Percentiles rank a stretch among this genome's conserved stretches.
These are phyloP conservation scores for Schrankia costaestrigalis DNA, from an alignment of 2,888 invertebrate species.

Conservation along the genomic window DNA sequence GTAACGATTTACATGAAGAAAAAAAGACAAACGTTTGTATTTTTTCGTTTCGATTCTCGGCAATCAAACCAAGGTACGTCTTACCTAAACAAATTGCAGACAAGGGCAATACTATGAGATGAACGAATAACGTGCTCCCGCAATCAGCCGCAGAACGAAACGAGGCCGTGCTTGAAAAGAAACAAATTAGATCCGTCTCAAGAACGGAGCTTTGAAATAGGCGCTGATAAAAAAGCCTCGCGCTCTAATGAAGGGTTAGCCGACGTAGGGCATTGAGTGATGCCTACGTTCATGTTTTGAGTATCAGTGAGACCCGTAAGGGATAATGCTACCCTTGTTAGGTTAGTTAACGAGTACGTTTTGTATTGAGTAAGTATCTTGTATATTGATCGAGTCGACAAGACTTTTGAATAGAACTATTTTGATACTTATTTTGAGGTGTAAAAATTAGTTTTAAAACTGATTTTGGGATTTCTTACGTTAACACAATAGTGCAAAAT, in stretches of 20 bases:
- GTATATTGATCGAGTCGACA: too few relatives aligned
- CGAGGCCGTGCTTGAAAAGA: slow-evolving; percentile 68
- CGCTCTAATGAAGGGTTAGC: slow-evolving; percentile 68
- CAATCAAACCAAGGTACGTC: slow-evolving; percentile 39
- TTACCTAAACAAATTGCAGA: slow-evolving; percentile 58
- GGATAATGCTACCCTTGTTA: too few relatives aligned
- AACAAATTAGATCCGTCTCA: slow-evolving; percentile 76
- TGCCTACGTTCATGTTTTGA: slow-evolving; percentile 16
- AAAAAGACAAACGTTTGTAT: slow-evolving; percentile 22
- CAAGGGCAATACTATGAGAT: slow-evolving; percentile 47
- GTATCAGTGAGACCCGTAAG: too few relatives aligned
- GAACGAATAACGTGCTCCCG: slow-evolving; percentile 55
- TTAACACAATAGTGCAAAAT: too few relatives aligned
- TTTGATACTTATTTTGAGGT: too few relatives aligned
- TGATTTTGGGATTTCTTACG: too few relatives aligned
- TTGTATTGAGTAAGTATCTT: too few relatives aligned
- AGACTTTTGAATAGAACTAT: too few relatives aligned
- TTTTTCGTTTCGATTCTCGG: slow-evolving; percentile 25
- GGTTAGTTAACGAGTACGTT: too few relatives aligned
- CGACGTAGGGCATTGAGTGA: slow-evolving; percentile 27
- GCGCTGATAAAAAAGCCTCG: slow-evolving; percentile 55
- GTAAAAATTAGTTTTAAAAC: too few relatives aligned
- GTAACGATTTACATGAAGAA: slow-evolving; percentile 18
- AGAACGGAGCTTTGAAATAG: slow-evolving; percentile 65
- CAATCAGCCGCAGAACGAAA: slow-evolving; percentile 58